phyloP scores from a whole-genome alignment of 2,113 vertebrate species.

The Zeus faber region DNA sequence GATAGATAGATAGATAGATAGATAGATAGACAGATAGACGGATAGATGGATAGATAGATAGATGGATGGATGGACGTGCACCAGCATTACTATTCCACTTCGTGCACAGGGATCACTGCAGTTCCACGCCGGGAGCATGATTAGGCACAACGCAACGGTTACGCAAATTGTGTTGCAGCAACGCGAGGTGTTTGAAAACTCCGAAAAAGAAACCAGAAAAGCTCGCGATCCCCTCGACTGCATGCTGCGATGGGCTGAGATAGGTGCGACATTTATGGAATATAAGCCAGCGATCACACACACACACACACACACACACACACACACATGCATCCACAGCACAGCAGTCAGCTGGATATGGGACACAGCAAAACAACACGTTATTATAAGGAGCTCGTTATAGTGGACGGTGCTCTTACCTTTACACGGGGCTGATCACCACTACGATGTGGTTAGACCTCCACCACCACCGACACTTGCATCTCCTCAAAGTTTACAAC shows the following conservation, averaged over 20 bases:
- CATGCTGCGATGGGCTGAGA: neutral
- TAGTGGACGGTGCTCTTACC: conserved; percentile 83
- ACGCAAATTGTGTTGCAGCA: conserved; percentile 71
- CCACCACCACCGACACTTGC: conserved; percentile 89
- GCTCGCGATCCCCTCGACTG: conserved; percentile 10
- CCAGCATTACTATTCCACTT: conserved; percentile 45
- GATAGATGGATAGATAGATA: conserved; percentile 42
- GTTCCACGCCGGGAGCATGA: conserved; percentile 71
- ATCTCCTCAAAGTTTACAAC: conserved; percentile 98
- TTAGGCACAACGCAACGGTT: conserved; percentile 75
- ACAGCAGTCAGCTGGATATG: no score
- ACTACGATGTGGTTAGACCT: conserved; percentile 91
- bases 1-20: conserved; percentile 57
- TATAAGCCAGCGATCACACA: no score
- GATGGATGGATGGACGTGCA: conserved; percentile 41
- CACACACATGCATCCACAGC: no score
- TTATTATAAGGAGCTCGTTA: no score
- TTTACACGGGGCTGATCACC: conserved; percentile 89
- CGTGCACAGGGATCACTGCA: conserved; percentile 59
- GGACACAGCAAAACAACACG: no score
- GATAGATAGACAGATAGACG: conserved; percentile 57
- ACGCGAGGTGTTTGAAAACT: conserved; percentile 60
- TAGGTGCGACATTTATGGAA: conserved; percentile 12
- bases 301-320: no score
- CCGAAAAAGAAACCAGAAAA: conserved; percentile 34